Conservation (phyloP, 2,888 invertebrate genomes). For the Protophormia terraenovae region DNA sequence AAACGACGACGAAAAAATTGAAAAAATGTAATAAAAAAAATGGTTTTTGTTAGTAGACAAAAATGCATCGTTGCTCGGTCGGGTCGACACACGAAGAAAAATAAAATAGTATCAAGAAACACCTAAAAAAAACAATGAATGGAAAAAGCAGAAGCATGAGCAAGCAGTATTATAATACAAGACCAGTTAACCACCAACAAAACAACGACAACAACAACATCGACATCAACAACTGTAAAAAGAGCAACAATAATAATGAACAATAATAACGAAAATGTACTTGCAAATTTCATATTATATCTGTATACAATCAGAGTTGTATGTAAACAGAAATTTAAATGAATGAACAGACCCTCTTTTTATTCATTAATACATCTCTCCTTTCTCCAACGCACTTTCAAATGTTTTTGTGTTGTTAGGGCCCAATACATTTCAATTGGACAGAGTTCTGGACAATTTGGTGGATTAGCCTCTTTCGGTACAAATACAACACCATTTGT, state of each 20-base stretch:
- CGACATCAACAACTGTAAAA: constrained; percentile 42
- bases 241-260: constrained; percentile 31
- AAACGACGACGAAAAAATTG: constrained; percentile 14
- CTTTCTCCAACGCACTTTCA: too few relatives aligned
- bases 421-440: too few relatives aligned
- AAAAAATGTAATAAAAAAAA: not conserved
- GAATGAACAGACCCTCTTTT: not conserved
- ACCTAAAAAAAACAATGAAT: constrained; percentile 36
- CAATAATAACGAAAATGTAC: constrained; percentile 52
- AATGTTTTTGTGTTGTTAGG: too few relatives aligned
- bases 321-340: not conserved
- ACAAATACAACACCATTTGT: too few relatives aligned
- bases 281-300: constrained; percentile 60
- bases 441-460: too few relatives aligned
- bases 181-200: not conserved
- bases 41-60: not conserved
- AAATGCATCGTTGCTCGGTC: constrained; percentile 19
- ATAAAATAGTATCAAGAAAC: constrained; percentile 45
- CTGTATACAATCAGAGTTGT: not conserved
- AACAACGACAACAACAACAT: constrained; percentile 6
- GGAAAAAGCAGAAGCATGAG: constrained; percentile 24
- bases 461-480: too few relatives aligned
- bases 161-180: not conserved
- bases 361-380: too few relatives aligned
- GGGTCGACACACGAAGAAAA: constrained; percentile 11